Evolutionary conservation across 2,797 vertebrate species (phyloP).

Genomic region (Carduelis carduelis): DNA sequence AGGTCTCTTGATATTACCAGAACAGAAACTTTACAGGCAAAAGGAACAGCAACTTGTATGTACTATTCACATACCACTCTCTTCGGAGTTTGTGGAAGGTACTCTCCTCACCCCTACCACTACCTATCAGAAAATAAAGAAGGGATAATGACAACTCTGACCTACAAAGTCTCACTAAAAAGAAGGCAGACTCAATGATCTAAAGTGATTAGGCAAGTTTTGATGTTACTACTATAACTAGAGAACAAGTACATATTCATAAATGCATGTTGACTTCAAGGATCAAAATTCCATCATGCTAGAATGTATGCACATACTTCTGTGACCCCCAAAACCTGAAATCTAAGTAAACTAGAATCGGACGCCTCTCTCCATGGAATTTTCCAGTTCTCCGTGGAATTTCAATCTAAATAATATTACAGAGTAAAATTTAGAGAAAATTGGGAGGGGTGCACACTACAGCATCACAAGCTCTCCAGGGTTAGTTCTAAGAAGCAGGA

Average conservation of each 20-base stretch:
- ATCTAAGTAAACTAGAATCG: not conserved
- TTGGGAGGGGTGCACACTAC: rapidly evolving
- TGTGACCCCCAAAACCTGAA: not conserved
- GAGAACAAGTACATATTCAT: not conserved
- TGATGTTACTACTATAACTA: not conserved
- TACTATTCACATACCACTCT: not conserved
- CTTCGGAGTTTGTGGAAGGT: not conserved
- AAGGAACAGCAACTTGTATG: not conserved
- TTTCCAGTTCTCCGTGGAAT: not conserved
- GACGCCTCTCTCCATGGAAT: not conserved
- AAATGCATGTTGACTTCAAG: not conserved
- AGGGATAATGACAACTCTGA: not conserved
- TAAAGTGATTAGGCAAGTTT: not conserved
- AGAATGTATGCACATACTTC: not conserved
- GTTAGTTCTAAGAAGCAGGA: not conserved
- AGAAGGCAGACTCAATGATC: not conserved
- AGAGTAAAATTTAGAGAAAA: not conserved
- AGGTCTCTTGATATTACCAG: not conserved
- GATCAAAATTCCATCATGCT: not conserved
- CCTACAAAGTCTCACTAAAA: not conserved
- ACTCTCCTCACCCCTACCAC: not conserved
- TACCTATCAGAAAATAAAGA: not conserved
- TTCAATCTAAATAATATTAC: not conserved
- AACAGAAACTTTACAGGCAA: not conserved
- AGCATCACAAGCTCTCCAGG: not conserved